Base-by-base conservation (phyloP, 2,113 vertebrate species). In the Rafetus swinhoei region DNA sequence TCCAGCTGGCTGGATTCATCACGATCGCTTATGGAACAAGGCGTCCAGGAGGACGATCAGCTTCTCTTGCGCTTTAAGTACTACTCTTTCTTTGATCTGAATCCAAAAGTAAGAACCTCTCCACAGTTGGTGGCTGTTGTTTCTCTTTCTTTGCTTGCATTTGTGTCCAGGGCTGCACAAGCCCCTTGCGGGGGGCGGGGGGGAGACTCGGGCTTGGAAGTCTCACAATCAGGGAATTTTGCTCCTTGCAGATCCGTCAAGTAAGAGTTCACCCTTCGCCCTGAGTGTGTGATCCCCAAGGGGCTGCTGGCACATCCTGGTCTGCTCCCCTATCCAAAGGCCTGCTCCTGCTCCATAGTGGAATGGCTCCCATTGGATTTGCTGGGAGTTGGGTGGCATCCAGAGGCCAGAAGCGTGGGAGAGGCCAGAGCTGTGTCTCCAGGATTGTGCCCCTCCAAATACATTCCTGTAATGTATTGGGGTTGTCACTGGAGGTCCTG, bases 1-100 rank as follows among this genome's bases (percentile, higher is more conserved):
- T 94, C 25, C 96, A 99, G 99, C 81, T 99, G 99, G 99, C 93
- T 99, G 92, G 99, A 99, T 96, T 99, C 99, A 1, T 99, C 99
- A 2, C 98, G 98, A 56, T 99, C 99, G 1, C 98, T 99, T 15
- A 99, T 99, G 99, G 99, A 99, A 91, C 99, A 99, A 97, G 98
- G 98, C 29, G 95, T 99, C 84, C 98, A 97, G 88, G 98, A 99
- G 27, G 98, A 99, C 0, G 99, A 99, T 79, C 98, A 98, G 90
- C 98, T 99, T 81, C 93, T 99, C 90, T 95, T 99, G 77, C 99
- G 99, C 86, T 99, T 99, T 97, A 99, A 99, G 97, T 99, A 99
- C 97, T 99, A 99, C 90, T 98, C 98, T 94, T 99, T 99, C 98
- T 99, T 99, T 97, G 99, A 99, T 97, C 98, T 99, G 95, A 99